phyloP scores from a whole-genome alignment of 2,113 vertebrate genomes.

The Tympanuchus pallidicinctus region DNA sequence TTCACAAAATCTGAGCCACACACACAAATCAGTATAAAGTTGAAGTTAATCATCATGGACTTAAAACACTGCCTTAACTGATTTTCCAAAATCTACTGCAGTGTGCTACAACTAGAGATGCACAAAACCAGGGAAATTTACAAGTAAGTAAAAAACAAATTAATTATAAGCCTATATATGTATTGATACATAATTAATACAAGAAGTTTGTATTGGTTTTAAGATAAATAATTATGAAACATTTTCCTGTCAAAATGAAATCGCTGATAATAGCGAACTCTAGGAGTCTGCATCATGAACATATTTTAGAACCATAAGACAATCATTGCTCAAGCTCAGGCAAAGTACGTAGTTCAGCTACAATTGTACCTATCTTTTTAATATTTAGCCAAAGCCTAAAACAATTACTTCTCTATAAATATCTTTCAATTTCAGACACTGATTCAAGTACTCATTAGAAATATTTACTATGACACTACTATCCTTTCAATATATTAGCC shows the following conservation, averaged over 20 bases:
- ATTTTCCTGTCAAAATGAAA: neutral
- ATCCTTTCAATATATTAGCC: neutral
- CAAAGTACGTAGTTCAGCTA: neutral
- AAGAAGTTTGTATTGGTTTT: neutral
- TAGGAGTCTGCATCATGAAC: neutral
- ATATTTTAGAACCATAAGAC: neutral
- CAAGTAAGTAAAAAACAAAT: neutral
- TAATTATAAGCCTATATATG: neutral
- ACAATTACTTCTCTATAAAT: neutral
- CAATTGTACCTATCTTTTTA: neutral
- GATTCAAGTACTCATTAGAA: neutral
- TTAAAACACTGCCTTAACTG: neutral
- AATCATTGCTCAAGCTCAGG: neutral
- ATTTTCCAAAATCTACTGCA: neutral
- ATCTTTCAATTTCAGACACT: neutral
- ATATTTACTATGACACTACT: neutral
- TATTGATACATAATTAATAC: neutral
- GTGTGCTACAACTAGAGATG: neutral
- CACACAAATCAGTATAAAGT: neutral
- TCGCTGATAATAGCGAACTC: neutral
- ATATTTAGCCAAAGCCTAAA: neutral
- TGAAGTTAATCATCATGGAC: neutral
- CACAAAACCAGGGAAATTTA: neutral
- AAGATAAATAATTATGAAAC: neutral
- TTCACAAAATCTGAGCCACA: neutral